phyloP scores from a whole-genome alignment of 2,888 invertebrate genomes.

The Macrostomum cliftonense region DNA sequence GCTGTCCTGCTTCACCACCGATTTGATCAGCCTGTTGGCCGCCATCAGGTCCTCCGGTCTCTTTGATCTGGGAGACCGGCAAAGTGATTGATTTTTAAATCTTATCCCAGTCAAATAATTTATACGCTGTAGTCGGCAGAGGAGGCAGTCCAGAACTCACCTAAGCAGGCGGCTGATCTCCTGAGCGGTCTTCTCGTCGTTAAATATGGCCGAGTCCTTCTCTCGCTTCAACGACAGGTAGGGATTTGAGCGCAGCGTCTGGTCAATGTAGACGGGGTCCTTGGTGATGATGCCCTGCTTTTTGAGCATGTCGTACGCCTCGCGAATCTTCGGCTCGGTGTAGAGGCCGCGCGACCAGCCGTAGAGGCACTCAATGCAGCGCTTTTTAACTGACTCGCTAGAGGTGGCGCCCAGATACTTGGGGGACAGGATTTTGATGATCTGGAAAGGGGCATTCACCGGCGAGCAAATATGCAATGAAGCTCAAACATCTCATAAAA shows the following conservation, averaged over 20 bases:
- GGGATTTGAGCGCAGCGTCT: conserved; percentile 4
- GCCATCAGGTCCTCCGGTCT: conserved; percentile 70
- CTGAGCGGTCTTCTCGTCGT: too few species aligned
- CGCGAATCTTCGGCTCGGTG: conserved; percentile 57
- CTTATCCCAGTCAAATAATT: too few species aligned
- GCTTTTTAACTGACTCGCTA: conserved; percentile 57
- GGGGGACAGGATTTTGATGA: conserved; percentile 59
- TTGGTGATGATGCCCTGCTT: conserved; percentile 63
- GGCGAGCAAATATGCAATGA: conserved; percentile 52
- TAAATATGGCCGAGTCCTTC: too few species aligned
- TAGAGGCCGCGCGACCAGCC: conserved; percentile 39
- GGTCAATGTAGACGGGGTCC: conserved; percentile 37
- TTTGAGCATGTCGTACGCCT: conserved; percentile 79
- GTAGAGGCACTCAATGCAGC: conserved; percentile 62
- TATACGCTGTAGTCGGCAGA: too few species aligned
- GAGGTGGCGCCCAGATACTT: conserved; percentile 68
- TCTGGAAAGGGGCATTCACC: conserved; percentile 50
- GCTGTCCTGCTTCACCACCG: conserved; percentile 83
- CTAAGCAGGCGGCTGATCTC: too few species aligned
- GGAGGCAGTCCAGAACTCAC: too few species aligned
- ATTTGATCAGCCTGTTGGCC: conserved; percentile 83
- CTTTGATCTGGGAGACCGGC: too few species aligned
- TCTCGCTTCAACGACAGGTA: too few species aligned
- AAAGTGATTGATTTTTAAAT: too few species aligned
- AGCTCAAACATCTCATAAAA: too few species aligned